These are phyloP conservation scores for Alloscopus bannaensis DNA, from an alignment of 2,888 invertebrate genomes.

Conservation along the genomic window DNA sequence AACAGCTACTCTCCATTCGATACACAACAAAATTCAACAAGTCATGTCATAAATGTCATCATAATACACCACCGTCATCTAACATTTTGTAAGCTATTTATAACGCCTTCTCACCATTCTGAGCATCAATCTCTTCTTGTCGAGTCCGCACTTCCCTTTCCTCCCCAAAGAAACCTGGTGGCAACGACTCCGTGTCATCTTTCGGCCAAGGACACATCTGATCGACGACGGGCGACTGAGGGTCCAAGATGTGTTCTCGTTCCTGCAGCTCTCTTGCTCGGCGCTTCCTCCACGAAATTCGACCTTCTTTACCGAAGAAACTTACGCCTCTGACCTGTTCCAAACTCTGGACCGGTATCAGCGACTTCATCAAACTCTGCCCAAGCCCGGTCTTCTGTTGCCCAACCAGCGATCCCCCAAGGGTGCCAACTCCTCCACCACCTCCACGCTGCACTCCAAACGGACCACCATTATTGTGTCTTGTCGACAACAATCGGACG, in stretches of 20 bases:
- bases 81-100: not conserved
- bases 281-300: slow-evolving; percentile 33
- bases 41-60: not conserved
- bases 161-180: slow-evolving; percentile 29
- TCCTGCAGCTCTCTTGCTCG: slow-evolving; percentile 15
- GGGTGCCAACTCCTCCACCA: too few relatives aligned
- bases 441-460: not conserved
- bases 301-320: slow-evolving; percentile 43
- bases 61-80: not conserved
- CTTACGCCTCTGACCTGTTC: slow-evolving; percentile 20
- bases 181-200: slow-evolving; percentile 36
- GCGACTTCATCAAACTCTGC: not conserved
- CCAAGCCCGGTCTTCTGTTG: not conserved
- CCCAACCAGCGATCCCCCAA: not conserved
- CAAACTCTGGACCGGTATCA: not conserved
- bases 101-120: slow-evolving; percentile 43
- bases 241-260: slow-evolving; percentile 39
- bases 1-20: slow-evolving; percentile 76
- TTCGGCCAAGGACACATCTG: slow-evolving; percentile 37
- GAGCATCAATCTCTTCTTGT: not conserved
- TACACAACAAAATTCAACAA: not conserved
- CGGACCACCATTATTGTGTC: not conserved
- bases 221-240: slow-evolving; percentile 47
- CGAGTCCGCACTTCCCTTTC: slow-evolving; percentile 1
- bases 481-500: not conserved